Base-by-base conservation (phyloP, 2,888 invertebrate genomes). In the Philhelius pedissequus region DNA sequence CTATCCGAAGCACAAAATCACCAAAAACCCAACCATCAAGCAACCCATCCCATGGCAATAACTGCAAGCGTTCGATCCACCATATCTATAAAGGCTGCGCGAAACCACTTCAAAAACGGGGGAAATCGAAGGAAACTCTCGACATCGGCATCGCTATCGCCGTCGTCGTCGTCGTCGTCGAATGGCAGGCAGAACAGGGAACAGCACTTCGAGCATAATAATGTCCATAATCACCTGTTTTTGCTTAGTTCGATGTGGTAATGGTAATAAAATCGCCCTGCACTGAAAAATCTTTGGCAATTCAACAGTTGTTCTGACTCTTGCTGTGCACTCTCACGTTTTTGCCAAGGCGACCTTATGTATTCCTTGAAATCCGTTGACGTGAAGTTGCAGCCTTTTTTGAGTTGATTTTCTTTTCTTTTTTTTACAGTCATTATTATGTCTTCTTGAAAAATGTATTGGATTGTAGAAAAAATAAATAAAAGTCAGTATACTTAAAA, bases 141-240 rank as follows among this genome's bases (percentile, higher is more conserved):
- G 48, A 13, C 35, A 25, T 45, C 75, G 52, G 2, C 52, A 15
- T 9, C 15, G 25, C 2, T 27, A 15, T 9, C 15, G 25, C 2
- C 38, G 38, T 25, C 5, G 50, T 4, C 18, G n/a, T 30, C 15
- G 15, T 25, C 43, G 32, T 43, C 62, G 13, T n/a, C n/a, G n/a
- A n/a, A n/a, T n/a, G n/a, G n/a, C 18, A 66, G 9, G 18, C 60
- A 43, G 27, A 43, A 43, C 48, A 73, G 22, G 30, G 27, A 43
- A 43, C 48, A 73, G 22, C 73, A 54, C 75, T 69, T 40, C 35
- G 7, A 84, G 84, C 66, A 84, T 80, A 84, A 84, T 84, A 84
- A 84, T 80, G 80, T 40, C 75, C 80, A 80, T 84, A 84, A 84
- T 84, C 84, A 84, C 84, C 84, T 84, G 84, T 84, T 84, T 84